Conservation (phyloP, 2,888 invertebrate genomes). For the Elysia crispata region DNA sequence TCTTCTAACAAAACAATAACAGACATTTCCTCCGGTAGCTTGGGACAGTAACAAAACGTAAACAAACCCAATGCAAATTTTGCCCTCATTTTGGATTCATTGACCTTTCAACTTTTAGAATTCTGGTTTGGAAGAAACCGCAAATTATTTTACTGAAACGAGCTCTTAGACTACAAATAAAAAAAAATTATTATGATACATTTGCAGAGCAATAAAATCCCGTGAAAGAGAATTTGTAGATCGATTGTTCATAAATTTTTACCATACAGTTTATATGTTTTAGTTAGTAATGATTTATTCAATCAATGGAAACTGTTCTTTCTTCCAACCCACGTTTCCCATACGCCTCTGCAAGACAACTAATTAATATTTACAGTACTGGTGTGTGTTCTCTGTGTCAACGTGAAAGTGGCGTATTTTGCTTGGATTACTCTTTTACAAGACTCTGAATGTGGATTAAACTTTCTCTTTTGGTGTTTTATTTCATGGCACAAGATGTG, state of each 20-base stretch:
- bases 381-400: slow-evolving; percentile 48
- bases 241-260: too few relatives aligned
- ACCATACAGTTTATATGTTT: too few relatives aligned
- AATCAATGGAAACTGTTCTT: slow-evolving; percentile 47
- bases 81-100: slow-evolving; percentile 19
- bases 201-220: too few relatives aligned
- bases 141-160: too few relatives aligned
- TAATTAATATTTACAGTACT: slow-evolving; percentile 61
- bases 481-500: slow-evolving; percentile 22
- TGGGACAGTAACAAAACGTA: too few relatives aligned
- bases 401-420: slow-evolving; percentile 7
- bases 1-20: neutral
- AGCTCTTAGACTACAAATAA: too few relatives aligned
- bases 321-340: slow-evolving; percentile 53
- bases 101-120: neutral
- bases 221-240: too few relatives aligned
- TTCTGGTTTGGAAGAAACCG: neutral
- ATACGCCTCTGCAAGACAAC: slow-evolving; percentile 56
- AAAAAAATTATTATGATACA: too few relatives aligned
- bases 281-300: too few relatives aligned
- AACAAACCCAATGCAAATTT: slow-evolving; percentile 7
- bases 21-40: too few relatives aligned
- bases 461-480: slow-evolving; percentile 12
- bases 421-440: slow-evolving; percentile 14
- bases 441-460: slow-evolving; percentile 20